These are phyloP conservation scores for Alviniconcha strummeri DNA, from an alignment of 2,888 invertebrate genomes.

Conservation along the genomic window DNA sequence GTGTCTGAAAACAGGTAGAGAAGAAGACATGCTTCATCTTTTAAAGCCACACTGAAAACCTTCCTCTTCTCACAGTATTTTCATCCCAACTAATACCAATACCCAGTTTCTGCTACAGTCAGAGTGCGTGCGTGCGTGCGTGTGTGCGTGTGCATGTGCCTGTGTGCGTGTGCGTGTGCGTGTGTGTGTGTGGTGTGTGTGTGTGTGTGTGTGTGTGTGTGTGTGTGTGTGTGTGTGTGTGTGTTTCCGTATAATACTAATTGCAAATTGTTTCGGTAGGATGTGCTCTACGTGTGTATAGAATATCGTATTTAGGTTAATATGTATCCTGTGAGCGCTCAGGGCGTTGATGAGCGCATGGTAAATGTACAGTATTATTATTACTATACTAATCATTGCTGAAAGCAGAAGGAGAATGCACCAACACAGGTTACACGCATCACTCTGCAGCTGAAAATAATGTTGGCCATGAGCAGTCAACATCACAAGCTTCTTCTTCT, in stretches of 20 bases:
- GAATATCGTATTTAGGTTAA: too few species aligned
- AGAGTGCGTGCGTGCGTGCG: neutral
- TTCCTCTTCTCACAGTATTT: neutral
- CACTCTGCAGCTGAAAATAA: too few species aligned
- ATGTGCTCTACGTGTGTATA: too few species aligned
- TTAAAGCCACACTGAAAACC: neutral
- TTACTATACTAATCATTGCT: too few species aligned
- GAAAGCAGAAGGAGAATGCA: too few species aligned
- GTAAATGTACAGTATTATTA: too few species aligned
- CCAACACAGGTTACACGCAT: too few species aligned
- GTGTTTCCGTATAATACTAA: neutral
- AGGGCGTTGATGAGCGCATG: too few species aligned
- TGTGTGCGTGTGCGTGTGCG: conserved; percentile 4
- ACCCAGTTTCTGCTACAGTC: neutral
- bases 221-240: conserved; percentile 17
- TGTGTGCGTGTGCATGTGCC: neutral
- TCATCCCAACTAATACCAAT: neutral
- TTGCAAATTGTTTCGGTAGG: too few species aligned
- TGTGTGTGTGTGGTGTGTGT: neutral
- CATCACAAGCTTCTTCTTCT: too few species aligned
- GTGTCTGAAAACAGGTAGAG: neutral
- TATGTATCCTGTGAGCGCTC: too few species aligned
- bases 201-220: conserved; percentile 23
- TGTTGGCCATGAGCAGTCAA: too few species aligned
- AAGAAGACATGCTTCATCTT: neutral